Base-by-base conservation (phyloP, 2,113 vertebrate species). In the Brachyhypopomus gauderio region DNA sequence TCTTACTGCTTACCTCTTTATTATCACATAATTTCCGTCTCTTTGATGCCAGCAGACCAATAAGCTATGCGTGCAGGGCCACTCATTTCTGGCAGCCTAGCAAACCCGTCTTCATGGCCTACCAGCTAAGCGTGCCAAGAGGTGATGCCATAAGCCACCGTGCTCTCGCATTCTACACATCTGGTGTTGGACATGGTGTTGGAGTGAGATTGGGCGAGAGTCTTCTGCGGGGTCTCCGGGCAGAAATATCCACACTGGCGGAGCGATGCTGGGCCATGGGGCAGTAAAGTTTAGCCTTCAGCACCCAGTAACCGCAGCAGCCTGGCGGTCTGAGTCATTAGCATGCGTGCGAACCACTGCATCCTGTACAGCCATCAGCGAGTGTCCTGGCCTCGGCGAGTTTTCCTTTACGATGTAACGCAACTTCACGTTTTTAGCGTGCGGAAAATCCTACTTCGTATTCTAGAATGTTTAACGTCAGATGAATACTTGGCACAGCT, bases 231-330 rank as follows among this genome's bases (percentile, higher is more conserved):
- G 23, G 36, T 78, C 85, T 30, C 88, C 85, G 79, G 63, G 88
- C 88, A 85, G 75, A 91, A 85, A 85, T 85, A 86, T 88, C 78
- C 70, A 82, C 25, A 45, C 67, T 85, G 86, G 72, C 82, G n/a
- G 30, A 12, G 52, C 58, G 36, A 62, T 19, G 25, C 23, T 38
- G 83, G 84, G 36, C 83, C 83, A 84, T 73, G 82, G 87, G 86
- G 82, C 86, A 87, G 91, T 90, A 90, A 92, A 91, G 87, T 83
- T 30, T 83, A 84, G 73, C 85, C 89, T 84, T 88, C 89, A 88
- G 87, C 87, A 84, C 87, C 85, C 77, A 23, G 77, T 90, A 91
- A 91, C 90, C 85, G 90, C 83, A 90, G 83, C 90, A 91, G 84
- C 87, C 78, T 89, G 89, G 84, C 87, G 82, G 55, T 90, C 86